Evolutionary conservation across 1,140 invertebrate genomes (phyloP), one percentile per base, ranked within the genome.

Genomic region (Aphelenchoides besseyi): DNA sequence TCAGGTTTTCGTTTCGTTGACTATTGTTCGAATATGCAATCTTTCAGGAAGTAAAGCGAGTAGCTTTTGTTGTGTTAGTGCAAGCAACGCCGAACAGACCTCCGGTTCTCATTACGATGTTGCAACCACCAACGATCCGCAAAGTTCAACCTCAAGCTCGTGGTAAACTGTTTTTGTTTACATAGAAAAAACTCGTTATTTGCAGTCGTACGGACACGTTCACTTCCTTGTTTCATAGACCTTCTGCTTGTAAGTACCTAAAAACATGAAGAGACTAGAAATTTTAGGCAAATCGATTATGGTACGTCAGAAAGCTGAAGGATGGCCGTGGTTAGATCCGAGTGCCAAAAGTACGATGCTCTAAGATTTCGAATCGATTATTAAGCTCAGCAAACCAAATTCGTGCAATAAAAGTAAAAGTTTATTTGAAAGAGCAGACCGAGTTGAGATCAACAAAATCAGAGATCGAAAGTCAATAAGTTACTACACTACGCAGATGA

Each of bases 191-290:
- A 5, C 5, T 64, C 5, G n/a, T 9, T 52, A 1, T 37, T 66
- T 66, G 12, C 63, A 66, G 63, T 29, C 16, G 30, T 12, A 66
- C 63, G 16, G 63, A 66, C 32, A 66, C 63, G 12, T 66, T 66
- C 3, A 33, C 63, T 12, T 66, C 63, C 1, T 37, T 66, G 1
- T 66, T 66, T 33, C 32, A 37, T 35, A 26, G 63, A 16, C 16
- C 63, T 12, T 66, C 63, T 12, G 30, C 30, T 53, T 26, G 63
- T 59, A 33, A 59, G 41, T 23, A 16, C 41, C 26, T 59, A 28
- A 8, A 29, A 59, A 59, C 26, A 59, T 28, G 23, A 8, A 59
- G 32, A 8, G 32, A 8, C 26, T 28, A 33, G 55, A 59, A 33
- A 59, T 59, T 59, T 28, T 33, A 59, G 55, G 55, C 63, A 66